These are phyloP conservation scores for Aix galericulata DNA, from an alignment of 2,113 vertebrate genomes.

Conservation along the genomic window DNA sequence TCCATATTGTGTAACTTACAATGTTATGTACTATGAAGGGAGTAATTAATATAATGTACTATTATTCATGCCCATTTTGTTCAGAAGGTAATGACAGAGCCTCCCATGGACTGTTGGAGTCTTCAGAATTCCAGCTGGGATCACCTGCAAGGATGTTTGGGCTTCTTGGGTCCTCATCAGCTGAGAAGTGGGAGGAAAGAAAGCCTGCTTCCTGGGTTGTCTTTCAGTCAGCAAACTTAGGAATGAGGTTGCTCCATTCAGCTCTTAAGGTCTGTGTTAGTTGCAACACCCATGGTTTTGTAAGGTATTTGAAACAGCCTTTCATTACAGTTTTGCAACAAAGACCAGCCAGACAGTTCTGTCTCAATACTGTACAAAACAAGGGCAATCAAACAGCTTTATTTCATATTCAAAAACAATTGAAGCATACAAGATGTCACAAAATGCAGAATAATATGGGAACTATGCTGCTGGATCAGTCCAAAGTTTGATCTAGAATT, in stretches of 20 bases:
- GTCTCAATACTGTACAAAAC: constrained; percentile 38
- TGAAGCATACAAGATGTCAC: not conserved
- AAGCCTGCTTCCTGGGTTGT: not conserved
- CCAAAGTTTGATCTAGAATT: not conserved
- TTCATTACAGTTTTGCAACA: constrained; percentile 59
- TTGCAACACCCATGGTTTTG: constrained; percentile 43
- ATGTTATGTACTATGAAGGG: not conserved
- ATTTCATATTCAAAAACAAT: not conserved
- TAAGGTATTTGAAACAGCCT: constrained; percentile 21
- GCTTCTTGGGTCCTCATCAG: not conserved
- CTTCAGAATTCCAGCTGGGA: not conserved
- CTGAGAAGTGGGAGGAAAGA: not conserved
- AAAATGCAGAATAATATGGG: not conserved
- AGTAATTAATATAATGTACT: not conserved
- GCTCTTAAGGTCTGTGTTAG: not conserved
- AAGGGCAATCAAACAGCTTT: not conserved
- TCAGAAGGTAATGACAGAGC: not conserved
- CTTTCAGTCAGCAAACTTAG: not conserved
- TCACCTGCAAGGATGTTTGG: not conserved
- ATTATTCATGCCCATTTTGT: not conserved
- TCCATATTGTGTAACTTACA: not conserved
- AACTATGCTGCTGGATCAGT: not conserved
- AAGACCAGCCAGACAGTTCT: constrained; percentile 11
- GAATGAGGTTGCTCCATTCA: constrained; percentile 34
- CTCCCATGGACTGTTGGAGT: not conserved